Evolutionary conservation across 1,140 invertebrate genomes (phyloP).

Genomic region (Coenobita brevimanus): DNA sequence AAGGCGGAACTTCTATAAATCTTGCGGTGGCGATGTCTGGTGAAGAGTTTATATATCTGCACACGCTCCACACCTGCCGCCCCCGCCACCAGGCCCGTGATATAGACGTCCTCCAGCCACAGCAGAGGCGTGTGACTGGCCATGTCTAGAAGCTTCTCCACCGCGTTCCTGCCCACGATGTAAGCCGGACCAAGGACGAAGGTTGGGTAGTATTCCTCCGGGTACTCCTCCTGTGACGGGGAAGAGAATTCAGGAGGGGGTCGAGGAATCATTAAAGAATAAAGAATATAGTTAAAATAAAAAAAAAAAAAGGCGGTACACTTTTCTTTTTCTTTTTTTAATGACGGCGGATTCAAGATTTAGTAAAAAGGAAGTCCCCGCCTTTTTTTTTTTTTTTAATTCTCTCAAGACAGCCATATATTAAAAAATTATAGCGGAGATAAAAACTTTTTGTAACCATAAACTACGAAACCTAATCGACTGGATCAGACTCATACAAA

Average conservation of each 20-base stretch:
- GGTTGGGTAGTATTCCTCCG: conserved; percentile 65
- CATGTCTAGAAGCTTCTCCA: conserved; percentile 67
- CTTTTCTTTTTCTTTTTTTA: too few species aligned
- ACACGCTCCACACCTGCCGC: conserved; percentile 56
- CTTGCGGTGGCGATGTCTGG: not conserved
- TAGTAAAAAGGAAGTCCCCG: too few species aligned
- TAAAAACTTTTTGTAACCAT: too few species aligned
- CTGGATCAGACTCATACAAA: too few species aligned
- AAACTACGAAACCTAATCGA: too few species aligned
- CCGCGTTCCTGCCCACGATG: conserved; percentile 68
- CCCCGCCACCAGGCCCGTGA: conserved; percentile 74
- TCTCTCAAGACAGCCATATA: too few species aligned
- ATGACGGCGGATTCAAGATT: too few species aligned
- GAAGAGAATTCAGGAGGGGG: conserved; percentile 42
- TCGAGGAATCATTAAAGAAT: conserved; percentile 6
- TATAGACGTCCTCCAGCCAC: conserved; percentile 75
- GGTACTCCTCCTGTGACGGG: conserved; percentile 69
- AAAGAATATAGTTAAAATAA: not conserved
- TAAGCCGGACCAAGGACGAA: conserved; percentile 72
- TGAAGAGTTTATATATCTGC: conserved; percentile 7
- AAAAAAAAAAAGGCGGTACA: not conserved
- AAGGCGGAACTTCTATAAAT: not conserved
- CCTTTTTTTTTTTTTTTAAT: too few species aligned
- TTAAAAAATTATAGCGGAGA: too few species aligned
- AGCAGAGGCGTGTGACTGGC: conserved; percentile 71